phyloP scores from a whole-genome alignment of 2,113 vertebrate species.

The Numida meleagris region DNA sequence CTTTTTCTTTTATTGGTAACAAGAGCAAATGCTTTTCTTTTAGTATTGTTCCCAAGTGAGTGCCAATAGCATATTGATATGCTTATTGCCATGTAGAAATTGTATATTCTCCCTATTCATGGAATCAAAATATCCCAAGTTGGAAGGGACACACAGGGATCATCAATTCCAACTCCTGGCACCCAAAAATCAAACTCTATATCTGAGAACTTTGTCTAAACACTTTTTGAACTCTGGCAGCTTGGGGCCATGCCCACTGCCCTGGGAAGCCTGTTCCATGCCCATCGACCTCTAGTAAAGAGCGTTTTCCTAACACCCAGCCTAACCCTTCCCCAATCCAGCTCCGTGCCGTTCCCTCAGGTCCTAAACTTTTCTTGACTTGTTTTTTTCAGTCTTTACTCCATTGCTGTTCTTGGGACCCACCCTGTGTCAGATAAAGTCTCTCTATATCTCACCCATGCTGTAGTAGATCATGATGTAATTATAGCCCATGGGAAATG shows the following conservation, averaged over 20 bases:
- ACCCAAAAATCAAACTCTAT: not conserved
- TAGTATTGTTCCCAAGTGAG: not conserved
- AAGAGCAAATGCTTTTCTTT: not conserved
- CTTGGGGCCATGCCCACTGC: not conserved
- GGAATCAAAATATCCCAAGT: not conserved
- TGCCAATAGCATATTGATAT: not conserved
- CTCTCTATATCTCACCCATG: not conserved
- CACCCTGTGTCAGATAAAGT: not conserved
- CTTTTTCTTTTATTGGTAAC: not conserved
- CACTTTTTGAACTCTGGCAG: not conserved
- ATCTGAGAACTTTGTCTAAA: not conserved
- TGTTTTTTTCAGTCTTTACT: not conserved
- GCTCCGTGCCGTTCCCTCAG: not conserved
- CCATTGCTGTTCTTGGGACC: not conserved
- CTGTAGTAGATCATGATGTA: accelerated
- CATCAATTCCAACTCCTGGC: not conserved
- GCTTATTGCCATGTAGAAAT: not conserved
- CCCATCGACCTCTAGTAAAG: not conserved
- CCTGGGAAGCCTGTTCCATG: not conserved
- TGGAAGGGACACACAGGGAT: not conserved
- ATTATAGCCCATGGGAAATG: not conserved
- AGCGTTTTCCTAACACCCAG: not conserved
- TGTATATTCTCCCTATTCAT: not conserved
- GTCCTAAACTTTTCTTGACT: not conserved
- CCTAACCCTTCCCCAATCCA: not conserved